These are phyloP conservation scores for Nipponacmea schrenckii DNA, from an alignment of 2,888 invertebrate genomes.

Conservation along the genomic window DNA sequence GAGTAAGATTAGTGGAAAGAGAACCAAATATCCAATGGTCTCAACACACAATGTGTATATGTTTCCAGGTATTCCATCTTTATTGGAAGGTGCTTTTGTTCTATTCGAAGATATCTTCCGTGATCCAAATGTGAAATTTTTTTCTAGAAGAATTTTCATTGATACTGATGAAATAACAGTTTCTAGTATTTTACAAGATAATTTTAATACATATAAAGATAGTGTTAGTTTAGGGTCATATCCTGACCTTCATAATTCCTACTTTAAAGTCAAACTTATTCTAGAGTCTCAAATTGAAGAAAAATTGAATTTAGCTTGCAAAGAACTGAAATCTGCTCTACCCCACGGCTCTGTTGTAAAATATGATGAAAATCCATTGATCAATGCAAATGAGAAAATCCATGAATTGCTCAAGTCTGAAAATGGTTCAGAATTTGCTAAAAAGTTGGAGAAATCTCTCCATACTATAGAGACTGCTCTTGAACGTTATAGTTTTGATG, in stretches of 20 bases:
- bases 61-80: constrained; percentile 78
- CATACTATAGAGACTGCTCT: constrained; percentile 63
- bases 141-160: constrained; percentile 63
- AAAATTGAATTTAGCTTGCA: constrained; percentile 65
- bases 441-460: constrained; percentile 59
- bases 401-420: constrained; percentile 46
- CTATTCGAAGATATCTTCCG: constrained; percentile 65
- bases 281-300: constrained; percentile 69
- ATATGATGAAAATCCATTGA: constrained; percentile 68
- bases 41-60: constrained; percentile 75
- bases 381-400: constrained; percentile 56
- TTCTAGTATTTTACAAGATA: constrained; percentile 68
- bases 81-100: constrained; percentile 69
- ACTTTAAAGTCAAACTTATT: constrained; percentile 72
- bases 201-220: constrained; percentile 69
- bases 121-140: constrained; percentile 57
- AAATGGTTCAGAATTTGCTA: constrained; percentile 27
- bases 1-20: constrained; percentile 65
- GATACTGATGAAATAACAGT: constrained; percentile 67
- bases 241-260: constrained; percentile 70
- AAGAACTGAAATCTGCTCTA: constrained; percentile 62
- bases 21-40: constrained; percentile 70
- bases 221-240: constrained; percentile 74
- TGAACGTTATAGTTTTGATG: constrained; percentile 71
- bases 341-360: constrained; percentile 69